Percentiles rank a stretch among this genome's conserved stretches.
Conservation (phyloP, 2,113 vertebrate genomes). For the Elachura formosa region DNA sequence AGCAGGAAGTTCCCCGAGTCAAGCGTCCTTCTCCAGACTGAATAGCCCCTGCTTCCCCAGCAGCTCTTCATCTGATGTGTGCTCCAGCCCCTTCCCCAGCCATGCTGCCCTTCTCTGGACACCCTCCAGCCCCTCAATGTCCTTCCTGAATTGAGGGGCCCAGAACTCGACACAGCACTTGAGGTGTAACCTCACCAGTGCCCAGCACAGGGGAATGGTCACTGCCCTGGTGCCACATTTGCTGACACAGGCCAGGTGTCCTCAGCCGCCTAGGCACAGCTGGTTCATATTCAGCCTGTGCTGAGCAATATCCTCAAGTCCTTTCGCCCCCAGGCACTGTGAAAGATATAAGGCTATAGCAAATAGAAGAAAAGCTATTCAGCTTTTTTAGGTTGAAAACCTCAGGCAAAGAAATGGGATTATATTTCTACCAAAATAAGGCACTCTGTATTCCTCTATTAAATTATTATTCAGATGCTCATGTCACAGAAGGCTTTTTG, state of each 20-base stretch:
- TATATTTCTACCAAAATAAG: background rate
- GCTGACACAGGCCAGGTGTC: background rate
- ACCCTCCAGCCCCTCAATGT: background rate
- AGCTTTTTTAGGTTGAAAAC: background rate
- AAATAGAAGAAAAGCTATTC: too few relatives aligned
- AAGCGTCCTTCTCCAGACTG: background rate
- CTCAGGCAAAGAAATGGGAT: background rate
- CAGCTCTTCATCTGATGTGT: too few relatives aligned
- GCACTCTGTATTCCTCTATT: background rate
- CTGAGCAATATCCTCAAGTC: accelerated
- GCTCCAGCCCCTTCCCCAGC: background rate
- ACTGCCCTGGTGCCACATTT: background rate
- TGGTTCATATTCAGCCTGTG: background rate
- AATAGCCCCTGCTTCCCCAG: background rate
- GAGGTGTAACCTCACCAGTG: background rate
- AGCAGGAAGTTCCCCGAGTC: accelerated
- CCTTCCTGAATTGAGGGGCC: background rate
- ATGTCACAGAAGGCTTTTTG: background rate
- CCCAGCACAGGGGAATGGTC: background rate
- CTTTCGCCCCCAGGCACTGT: background rate
- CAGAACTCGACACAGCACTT: background rate
- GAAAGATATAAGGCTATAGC: background rate
- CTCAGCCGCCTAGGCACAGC: background rate
- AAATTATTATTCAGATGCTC: background rate
- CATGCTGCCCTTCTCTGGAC: background rate